These are phyloP conservation scores for Columba livia DNA, from an alignment of 2,113 vertebrate genomes.

Conservation along the genomic window DNA sequence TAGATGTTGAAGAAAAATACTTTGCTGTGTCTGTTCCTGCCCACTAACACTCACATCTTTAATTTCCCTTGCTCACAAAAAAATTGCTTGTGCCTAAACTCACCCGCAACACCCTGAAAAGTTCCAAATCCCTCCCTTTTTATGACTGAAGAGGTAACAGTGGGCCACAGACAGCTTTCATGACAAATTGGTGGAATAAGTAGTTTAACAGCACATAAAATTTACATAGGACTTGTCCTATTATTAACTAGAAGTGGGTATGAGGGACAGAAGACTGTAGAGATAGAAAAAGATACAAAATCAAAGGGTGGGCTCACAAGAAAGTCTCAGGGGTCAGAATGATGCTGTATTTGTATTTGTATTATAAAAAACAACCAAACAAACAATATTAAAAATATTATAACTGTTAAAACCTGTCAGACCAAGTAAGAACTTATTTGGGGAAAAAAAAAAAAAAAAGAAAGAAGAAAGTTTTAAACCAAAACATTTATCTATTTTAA, in stretches of 20 bases:
- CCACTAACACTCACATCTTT: background rate
- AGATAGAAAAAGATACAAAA: background rate
- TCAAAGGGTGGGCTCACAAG: background rate
- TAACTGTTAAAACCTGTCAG: background rate
- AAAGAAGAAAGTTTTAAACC: background rate
- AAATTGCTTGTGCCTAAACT: background rate
- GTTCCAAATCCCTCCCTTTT: background rate
- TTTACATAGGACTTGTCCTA: background rate
- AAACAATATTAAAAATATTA: accelerated
- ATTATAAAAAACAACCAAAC: background rate
- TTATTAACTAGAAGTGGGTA: background rate
- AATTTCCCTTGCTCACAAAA: background rate
- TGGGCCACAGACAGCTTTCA: background rate
- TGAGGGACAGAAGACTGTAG: background rate
- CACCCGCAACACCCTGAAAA: background rate
- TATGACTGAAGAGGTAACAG: background rate
- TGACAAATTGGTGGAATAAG: background rate
- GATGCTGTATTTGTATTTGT: background rate
- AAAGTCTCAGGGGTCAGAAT: background rate
- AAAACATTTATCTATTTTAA: background rate
- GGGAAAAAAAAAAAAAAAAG: background rate
- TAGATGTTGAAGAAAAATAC: background rate
- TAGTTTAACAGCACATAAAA: background rate
- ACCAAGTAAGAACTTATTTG: background rate
- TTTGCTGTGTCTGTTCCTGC: background rate